Base-by-base conservation (phyloP, 2,797 vertebrate species). In the Hyperoplus lanceolatus region DNA sequence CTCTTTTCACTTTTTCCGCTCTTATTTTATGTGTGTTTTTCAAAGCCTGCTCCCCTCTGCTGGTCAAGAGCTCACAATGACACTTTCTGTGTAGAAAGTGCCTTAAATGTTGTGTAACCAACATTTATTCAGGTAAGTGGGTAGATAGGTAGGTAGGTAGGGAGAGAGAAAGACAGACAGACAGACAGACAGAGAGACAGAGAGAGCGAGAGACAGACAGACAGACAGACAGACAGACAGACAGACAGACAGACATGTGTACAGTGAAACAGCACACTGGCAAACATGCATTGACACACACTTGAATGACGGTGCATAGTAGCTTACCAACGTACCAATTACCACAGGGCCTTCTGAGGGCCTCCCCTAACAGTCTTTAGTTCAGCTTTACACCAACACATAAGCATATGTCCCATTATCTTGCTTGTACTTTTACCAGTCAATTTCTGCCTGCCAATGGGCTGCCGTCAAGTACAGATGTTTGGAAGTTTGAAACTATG, bases 31-130 rank as follows among this genome's bases (percentile, higher is more conserved):
- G 11, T 43, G 60, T 70, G 77, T 84, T 75, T 83, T 55, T 70
- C 79, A 86, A 83, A 84, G 68, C 83, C 67, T 87, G 84, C 87
- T 85, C 83, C 90, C 91, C 89, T 91, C 90, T 93, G 82, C 83
- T 93, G 90, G 90, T 62, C 74, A 39, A 81, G 67, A 81, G 55
- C 79, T 85, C 58, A 76, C 81, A 87, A 73, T 91, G 82, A 79
- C 75, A 65, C 65, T 75, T 39, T 75, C 55, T 67, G 70, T 64
- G 41, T 75, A 60, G 65, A 66, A 61, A 83, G 73, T 74, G 67
- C 80, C 68, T 80, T 77, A 70, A 29, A 62, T 29, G 2, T 42
- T 69, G 69, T 81, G 64, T 43, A 67, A 1, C 29, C 9, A 15
- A 67, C 46, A 46, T 29, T 76, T 70, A 75, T 63, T 71, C 51